These are phyloP conservation scores for Melolontha melolontha DNA, from an alignment of 2,888 invertebrate species.

Conservation along the genomic window DNA sequence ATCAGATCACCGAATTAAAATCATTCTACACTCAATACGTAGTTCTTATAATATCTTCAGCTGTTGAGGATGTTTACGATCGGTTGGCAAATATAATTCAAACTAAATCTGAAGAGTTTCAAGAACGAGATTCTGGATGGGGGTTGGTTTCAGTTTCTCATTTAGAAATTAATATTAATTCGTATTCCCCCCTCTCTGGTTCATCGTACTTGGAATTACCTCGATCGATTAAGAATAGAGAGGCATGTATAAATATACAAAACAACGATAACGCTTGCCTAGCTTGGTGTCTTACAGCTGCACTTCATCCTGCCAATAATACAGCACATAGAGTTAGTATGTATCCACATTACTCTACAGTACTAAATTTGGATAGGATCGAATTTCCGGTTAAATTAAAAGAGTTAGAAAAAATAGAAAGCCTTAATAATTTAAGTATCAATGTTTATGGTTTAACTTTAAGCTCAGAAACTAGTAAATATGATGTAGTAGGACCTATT, in stretches of 20 bases:
- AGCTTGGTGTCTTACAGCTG: constrained; percentile 32
- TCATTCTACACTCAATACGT: not conserved
- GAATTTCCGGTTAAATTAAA: too few species aligned
- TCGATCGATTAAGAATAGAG: constrained; percentile 37
- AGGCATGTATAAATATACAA: constrained; percentile 46
- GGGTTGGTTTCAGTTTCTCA: not conserved
- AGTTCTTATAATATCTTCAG: not conserved
- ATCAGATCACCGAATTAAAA: not conserved
- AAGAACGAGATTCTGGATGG: not conserved
- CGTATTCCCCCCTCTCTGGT: constrained; percentile 40
- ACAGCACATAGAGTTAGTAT: too few species aligned
- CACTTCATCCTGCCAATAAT: too few species aligned
- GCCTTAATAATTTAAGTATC: too few species aligned
- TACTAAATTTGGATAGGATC: too few species aligned
- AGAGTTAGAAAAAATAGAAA: too few species aligned
- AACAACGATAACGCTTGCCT: constrained; percentile 48
- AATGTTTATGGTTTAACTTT: too few species aligned
- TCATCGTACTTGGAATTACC: constrained; percentile 44
- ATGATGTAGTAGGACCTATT: too few species aligned
- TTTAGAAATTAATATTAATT: constrained; percentile 37
- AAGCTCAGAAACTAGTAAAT: too few species aligned
- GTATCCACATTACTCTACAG: too few species aligned
- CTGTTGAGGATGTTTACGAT: not conserved
- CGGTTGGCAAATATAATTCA: not conserved
- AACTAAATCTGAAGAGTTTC: constrained; percentile 4